Conservation (phyloP, 2,888 invertebrate species). For the Sturmia bella region DNA sequence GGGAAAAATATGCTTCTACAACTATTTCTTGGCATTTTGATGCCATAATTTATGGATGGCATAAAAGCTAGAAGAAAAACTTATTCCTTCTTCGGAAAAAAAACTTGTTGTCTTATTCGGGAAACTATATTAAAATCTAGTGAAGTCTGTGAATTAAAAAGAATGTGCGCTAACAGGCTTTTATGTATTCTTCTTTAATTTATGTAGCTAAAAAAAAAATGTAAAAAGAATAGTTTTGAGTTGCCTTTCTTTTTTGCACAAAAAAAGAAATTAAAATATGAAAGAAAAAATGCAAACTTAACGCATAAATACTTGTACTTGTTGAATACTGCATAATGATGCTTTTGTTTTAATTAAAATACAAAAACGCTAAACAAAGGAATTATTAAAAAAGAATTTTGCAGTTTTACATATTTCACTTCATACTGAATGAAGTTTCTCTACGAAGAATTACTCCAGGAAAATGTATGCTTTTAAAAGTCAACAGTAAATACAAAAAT, state of each 20-base stretch:
- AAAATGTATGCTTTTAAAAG: too few species aligned
- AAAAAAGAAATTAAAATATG: not conserved
- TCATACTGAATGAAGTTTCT: too few species aligned
- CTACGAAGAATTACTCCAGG: too few species aligned
- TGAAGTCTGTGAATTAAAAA: too few species aligned
- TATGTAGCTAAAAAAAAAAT: too few species aligned
- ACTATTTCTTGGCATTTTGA: not conserved
- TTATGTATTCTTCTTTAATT: too few species aligned
- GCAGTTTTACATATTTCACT: too few species aligned
- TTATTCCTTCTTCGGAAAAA: not conserved
- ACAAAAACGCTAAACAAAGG: too few species aligned
- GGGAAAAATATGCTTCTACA: conserved; percentile 1
- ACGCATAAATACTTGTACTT: not conserved
- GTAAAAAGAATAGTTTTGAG: too few species aligned
- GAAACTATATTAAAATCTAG: not conserved
- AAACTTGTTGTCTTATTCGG: not conserved
- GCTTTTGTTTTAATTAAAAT: not conserved
- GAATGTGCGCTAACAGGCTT: too few species aligned
- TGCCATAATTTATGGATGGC: conserved; percentile 7
- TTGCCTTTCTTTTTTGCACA: not conserved
- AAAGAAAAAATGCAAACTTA: conserved; percentile 15
- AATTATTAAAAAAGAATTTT: too few species aligned
- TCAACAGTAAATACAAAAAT: too few species aligned
- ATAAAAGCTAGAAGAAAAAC: not conserved
- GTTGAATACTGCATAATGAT: conserved; percentile 8